Percentiles rank a stretch among this genome's conserved stretches.
These are phyloP conservation scores for Otolemur garnettii DNA, from an alignment of 2,113 vertebrate genomes.

Conservation along the genomic window DNA sequence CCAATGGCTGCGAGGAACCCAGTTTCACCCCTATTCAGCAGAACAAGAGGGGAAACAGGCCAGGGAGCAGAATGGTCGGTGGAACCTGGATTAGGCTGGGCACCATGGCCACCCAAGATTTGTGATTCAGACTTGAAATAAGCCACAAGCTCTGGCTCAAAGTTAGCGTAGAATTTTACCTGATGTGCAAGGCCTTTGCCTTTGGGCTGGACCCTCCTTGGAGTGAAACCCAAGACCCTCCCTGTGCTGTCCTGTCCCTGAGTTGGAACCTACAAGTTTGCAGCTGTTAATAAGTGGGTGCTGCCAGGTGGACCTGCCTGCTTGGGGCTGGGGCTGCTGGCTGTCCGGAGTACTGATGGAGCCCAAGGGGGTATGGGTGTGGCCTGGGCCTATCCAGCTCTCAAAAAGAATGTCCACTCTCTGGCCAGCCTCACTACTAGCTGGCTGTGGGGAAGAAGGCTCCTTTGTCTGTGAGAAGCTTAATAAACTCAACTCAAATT, in stretches of 20 bases:
- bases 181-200: neutral
- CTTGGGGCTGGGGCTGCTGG: too few species aligned
- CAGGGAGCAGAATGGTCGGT: neutral
- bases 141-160: neutral
- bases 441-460: constrained; percentile 40
- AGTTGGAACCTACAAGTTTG: neutral
- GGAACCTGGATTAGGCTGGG: neutral
- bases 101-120: fast-evolving
- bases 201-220: neutral
- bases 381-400: too few species aligned
- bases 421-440: neutral
- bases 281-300: neutral
- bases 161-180: neutral
- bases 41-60: neutral
- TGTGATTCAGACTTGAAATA: neutral
- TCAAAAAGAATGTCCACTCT: neutral
- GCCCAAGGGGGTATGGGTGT: neutral
- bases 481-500: constrained; percentile 76
- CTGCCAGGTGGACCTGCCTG: neutral
- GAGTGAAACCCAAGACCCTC: too few species aligned
- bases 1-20: fast-evolving
- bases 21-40: neutral
- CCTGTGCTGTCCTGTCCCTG: fast-evolving
- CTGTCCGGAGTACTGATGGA: neutral
- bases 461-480: constrained; percentile 70